These are phyloP conservation scores for Imbricaverruca yamaguchii DNA, from an alignment of 2,888 invertebrate species.

Conservation along the genomic window DNA sequence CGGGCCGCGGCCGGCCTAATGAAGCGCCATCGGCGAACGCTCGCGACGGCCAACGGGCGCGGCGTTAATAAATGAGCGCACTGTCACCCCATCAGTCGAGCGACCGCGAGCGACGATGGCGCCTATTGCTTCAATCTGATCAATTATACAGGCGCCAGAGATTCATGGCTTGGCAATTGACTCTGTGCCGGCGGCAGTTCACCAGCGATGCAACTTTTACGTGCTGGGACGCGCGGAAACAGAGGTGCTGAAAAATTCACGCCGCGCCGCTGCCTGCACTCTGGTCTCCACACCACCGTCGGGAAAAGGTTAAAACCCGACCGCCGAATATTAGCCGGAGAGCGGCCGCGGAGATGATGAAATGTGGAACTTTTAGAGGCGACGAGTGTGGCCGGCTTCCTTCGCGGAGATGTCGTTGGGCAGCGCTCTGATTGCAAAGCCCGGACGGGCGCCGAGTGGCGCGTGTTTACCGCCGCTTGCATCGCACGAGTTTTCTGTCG, in stretches of 20 bases:
- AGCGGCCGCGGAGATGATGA: background rate
- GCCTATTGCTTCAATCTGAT: conserved; percentile 8
- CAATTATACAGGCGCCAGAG: background rate
- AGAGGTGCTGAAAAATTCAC: background rate
- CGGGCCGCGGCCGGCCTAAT: background rate
- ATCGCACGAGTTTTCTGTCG: too few relatives aligned
- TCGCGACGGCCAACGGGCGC: background rate
- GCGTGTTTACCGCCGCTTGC: too few relatives aligned
- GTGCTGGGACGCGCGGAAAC: background rate
- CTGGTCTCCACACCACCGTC: background rate
- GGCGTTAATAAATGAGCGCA: background rate
- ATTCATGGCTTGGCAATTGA: conserved; percentile 21
- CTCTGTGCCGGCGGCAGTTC: conserved; percentile 3
- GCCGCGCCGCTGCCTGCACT: background rate
- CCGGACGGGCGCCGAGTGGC: background rate
- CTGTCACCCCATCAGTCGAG: background rate
- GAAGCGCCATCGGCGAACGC: background rate
- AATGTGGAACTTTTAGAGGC: background rate
- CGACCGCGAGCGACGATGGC: background rate
- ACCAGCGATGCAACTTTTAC: background rate
- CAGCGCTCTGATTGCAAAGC: background rate
- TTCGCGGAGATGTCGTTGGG: background rate
- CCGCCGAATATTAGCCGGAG: background rate
- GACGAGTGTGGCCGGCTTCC: background rate
- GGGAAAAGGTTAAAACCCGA: background rate